Evolutionary conservation across 2,113 vertebrate species (phyloP).

Genomic region (Malurus alboscapulatus): DNA sequence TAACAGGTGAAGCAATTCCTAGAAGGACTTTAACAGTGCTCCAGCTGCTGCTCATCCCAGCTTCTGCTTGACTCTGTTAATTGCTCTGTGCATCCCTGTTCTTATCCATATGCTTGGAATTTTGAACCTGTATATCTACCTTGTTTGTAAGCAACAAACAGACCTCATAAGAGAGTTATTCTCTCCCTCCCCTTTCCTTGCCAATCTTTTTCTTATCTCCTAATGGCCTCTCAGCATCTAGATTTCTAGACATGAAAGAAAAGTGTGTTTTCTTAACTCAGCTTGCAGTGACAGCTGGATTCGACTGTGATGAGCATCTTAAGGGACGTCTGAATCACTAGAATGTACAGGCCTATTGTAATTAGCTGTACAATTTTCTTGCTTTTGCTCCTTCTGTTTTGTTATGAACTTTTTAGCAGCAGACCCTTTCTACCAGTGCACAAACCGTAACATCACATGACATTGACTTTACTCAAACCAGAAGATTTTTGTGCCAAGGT

Average conservation of each 20-base stretch:
- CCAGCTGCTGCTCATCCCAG: constrained; percentile 34
- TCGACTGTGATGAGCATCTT: background rate
- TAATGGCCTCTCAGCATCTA: background rate
- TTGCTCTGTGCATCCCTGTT: constrained; percentile 54
- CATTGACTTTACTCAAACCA: constrained; percentile 63
- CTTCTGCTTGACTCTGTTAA: constrained; percentile 49
- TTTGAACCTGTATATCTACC: background rate
- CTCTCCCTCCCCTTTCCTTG: background rate
- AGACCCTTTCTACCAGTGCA: constrained; percentile 43
- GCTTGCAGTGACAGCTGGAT: background rate
- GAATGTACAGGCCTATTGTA: background rate
- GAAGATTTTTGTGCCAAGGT: constrained; percentile 64
- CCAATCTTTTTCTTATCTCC: background rate
- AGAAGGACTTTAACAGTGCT: constrained; percentile 32
- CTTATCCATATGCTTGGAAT: constrained; percentile 51
- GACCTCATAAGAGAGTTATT: background rate
- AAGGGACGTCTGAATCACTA: background rate
- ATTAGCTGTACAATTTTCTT: background rate
- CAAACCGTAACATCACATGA: constrained; percentile 51
- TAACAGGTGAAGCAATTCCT: constrained; percentile 50
- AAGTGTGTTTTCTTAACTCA: background rate
- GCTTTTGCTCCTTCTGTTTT: constrained; percentile 13
- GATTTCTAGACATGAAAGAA: background rate
- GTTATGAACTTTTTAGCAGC: constrained; percentile 41
- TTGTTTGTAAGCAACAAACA: background rate